Conservation (phyloP, 2,113 vertebrate genomes). For the Todiramphus chloris region DNA sequence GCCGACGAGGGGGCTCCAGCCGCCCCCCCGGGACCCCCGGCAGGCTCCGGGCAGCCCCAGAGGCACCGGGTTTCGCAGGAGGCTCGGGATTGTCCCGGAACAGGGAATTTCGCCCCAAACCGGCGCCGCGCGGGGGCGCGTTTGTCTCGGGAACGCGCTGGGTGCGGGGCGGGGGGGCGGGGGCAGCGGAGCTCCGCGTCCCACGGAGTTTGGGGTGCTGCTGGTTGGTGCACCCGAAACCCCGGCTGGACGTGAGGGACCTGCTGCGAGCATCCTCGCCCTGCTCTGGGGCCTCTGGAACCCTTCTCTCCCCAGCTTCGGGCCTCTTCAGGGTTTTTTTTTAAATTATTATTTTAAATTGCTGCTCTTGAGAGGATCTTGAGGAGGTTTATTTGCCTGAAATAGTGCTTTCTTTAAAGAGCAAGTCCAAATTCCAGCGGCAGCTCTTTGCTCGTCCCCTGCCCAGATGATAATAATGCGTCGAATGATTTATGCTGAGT, state of each 20-base stretch:
- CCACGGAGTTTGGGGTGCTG: not conserved
- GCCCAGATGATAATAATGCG: not conserved
- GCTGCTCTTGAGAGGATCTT: not conserved
- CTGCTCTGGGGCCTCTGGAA: not conserved
- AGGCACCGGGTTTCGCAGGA: not conserved
- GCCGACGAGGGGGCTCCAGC: not conserved
- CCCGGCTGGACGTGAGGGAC: not conserved
- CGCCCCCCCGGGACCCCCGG: not conserved
- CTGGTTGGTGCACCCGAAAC: not conserved
- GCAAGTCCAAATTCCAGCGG: not conserved
- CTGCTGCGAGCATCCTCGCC: not conserved
- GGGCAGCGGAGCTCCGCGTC: not conserved
- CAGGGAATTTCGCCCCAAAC: not conserved
- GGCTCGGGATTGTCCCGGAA: not conserved
- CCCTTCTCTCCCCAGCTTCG: not conserved
- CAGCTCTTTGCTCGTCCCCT: not conserved
- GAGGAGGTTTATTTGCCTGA: not conserved
- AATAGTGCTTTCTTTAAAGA: not conserved
- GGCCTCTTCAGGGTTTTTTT: rapidly evolving
- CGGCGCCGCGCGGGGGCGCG: not conserved
- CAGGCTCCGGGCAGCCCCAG: not conserved
- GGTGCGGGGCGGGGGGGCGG: not conserved
- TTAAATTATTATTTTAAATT: not conserved
- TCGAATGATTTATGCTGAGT: not conserved
- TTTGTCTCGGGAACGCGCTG: not conserved